Evolutionary conservation across 2,888 invertebrate species (phyloP).

Genomic region (Zygaena filipendulae): DNA sequence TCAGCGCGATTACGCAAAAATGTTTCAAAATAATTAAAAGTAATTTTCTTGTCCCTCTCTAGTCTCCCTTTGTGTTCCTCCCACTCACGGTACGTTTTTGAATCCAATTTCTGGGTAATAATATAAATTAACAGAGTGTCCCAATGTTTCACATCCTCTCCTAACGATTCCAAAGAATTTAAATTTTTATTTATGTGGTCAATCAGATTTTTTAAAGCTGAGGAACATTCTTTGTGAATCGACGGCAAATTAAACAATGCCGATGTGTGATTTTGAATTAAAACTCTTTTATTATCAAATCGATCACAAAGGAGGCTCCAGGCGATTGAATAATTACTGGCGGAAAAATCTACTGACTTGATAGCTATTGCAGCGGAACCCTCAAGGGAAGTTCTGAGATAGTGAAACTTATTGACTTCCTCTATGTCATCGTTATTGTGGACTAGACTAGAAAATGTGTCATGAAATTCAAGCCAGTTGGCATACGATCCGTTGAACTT

Average conservation of each 20-base stretch:
- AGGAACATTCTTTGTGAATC: slow-evolving; percentile 4
- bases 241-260: slow-evolving; percentile 12
- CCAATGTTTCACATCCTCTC: slow-evolving; percentile 3
- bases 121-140: slow-evolving; percentile 18
- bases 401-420: slow-evolving; percentile 20
- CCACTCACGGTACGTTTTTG: slow-evolving; percentile 19
- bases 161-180: slow-evolving; percentile 6
- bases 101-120: slow-evolving; percentile 18
- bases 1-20: too few species aligned
- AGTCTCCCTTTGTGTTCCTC: slow-evolving; percentile 16
- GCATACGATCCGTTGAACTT: slow-evolving; percentile 17
- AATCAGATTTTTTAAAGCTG: slow-evolving; percentile 2
- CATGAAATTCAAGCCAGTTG: slow-evolving; percentile 21
- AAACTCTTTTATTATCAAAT: slow-evolving; percentile 11
- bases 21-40: too few species aligned
- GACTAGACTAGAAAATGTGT: slow-evolving; percentile 17
- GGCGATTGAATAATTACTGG: slow-evolving; percentile 9
- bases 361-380: slow-evolving; percentile 11
- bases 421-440: slow-evolving; percentile 18
- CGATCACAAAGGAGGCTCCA: slow-evolving; percentile 11
- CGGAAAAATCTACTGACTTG: slow-evolving; percentile 10
- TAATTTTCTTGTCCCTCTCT: slow-evolving; percentile 1
- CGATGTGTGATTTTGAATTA: slow-evolving; percentile 11
- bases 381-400: slow-evolving; percentile 17
- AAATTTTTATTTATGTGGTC: slow-evolving; percentile 7